Percentiles rank a stretch among this genome's conserved stretches.
Conservation (phyloP, 2,888 invertebrate genomes). For the Polymixis flavicincta region DNA sequence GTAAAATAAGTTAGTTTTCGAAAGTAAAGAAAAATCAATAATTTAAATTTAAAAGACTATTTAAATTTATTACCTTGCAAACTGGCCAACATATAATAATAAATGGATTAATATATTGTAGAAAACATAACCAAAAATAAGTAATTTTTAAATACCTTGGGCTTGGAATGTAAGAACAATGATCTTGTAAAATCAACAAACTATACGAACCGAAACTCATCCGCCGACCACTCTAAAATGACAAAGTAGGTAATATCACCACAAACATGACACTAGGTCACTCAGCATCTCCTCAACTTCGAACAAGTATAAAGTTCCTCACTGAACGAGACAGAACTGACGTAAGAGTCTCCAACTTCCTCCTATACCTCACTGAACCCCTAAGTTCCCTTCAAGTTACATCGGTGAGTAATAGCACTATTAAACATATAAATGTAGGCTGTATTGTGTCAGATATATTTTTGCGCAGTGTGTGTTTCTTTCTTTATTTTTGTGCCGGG, state of each 20-base stretch:
- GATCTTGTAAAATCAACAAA: neutral
- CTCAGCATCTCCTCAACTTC: slow-evolving; percentile 32
- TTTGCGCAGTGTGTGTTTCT: slow-evolving; percentile 34
- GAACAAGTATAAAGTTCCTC: slow-evolving; percentile 42
- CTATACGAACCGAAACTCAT: neutral
- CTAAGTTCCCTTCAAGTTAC: slow-evolving; percentile 56
- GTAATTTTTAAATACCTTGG: neutral
- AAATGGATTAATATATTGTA: no score
- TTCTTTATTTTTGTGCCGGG: slow-evolving; percentile 21
- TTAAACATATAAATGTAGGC: slow-evolving; percentile 67
- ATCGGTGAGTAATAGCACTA: slow-evolving; percentile 68
- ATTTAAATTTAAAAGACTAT: no score
- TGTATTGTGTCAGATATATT: slow-evolving; percentile 54
- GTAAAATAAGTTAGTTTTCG: no score
- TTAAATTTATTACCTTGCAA: no score
- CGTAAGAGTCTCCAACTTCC: slow-evolving; percentile 44
- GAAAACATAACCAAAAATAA: no score
- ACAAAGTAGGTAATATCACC: neutral
- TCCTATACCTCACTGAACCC: slow-evolving; percentile 39
- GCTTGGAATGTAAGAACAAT: no score
- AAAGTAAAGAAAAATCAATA: neutral
- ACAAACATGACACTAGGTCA: slow-evolving; percentile 30
- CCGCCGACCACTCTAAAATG: neutral
- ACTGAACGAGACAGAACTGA: slow-evolving; percentile 35
- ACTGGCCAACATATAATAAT: no score